Percentiles rank a stretch among this genome's conserved stretches.
Conservation (phyloP, 2,888 invertebrate genomes). For the Anticlea derivata region DNA sequence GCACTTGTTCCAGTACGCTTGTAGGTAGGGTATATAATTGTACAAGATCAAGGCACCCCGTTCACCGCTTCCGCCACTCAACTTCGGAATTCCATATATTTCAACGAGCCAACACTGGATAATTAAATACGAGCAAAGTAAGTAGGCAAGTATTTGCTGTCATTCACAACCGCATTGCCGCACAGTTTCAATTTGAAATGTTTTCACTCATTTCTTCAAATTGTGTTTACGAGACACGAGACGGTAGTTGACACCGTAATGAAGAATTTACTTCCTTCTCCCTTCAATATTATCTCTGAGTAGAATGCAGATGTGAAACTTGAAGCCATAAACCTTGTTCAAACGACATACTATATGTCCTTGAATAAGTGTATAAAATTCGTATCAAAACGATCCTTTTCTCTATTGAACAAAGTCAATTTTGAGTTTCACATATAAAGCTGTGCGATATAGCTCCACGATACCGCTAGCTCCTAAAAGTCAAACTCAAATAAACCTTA, state of each 20-base stretch:
- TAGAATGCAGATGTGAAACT: conserved; percentile 30
- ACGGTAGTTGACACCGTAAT: conserved; percentile 25
- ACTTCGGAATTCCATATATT: conserved; percentile 57
- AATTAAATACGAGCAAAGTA: conserved; percentile 36
- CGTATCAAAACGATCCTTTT: too few relatives aligned
- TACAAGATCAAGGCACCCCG: conserved; percentile 73
- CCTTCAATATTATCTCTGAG: conserved; percentile 25
- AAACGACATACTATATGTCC: too few relatives aligned
- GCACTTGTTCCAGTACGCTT: conserved; percentile 28
- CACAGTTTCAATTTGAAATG: conserved; percentile 29
- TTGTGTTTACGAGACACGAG: conserved; percentile 27
- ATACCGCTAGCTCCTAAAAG: too few relatives aligned
- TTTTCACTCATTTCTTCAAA: conserved; percentile 31
- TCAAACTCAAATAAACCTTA: too few relatives aligned
- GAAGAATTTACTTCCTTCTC: conserved; percentile 29
- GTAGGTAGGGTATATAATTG: conserved; percentile 39
- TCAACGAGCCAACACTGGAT: conserved; percentile 30
- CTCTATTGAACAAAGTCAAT: too few relatives aligned
- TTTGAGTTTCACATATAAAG: too few relatives aligned
- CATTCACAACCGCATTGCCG: conserved; percentile 34
- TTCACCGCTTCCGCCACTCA: conserved; percentile 72
- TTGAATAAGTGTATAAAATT: too few relatives aligned
- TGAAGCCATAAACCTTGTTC: too few relatives aligned
- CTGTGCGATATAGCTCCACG: too few relatives aligned
- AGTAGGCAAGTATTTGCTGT: conserved; percentile 33